phyloP scores from a whole-genome alignment of 2,113 vertebrate species.

The Dicerorhinus sumatrensis region DNA sequence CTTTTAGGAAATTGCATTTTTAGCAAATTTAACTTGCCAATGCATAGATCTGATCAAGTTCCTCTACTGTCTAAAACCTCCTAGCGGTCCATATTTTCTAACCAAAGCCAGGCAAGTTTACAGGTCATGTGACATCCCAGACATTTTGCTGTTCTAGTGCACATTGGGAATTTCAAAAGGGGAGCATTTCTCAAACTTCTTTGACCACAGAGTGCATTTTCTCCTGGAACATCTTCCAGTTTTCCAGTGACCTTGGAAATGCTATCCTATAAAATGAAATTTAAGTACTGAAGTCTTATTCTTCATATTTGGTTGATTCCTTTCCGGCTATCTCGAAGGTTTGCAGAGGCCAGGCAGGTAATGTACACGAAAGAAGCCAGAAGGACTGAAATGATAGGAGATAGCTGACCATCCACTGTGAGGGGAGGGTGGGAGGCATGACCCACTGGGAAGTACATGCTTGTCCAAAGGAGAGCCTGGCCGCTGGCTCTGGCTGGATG shows the following conservation, averaged over 20 bases:
- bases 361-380: not conserved
- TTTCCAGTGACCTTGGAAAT: not conserved
- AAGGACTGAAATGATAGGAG: not conserved
- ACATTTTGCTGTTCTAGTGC: not conserved
- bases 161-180: not conserved
- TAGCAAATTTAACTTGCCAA: not conserved
- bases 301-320: not conserved
- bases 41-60: not conserved
- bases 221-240: not conserved
- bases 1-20: not conserved
- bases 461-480: not conserved
- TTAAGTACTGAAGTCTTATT: not conserved
- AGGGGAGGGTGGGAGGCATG: rapidly evolving
- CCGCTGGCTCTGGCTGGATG: not conserved
- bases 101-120: not conserved
- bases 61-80: not conserved
- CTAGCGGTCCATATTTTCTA: not conserved
- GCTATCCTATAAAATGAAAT: not conserved
- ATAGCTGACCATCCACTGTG: not conserved
- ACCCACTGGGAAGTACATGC: not conserved
- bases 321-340: not conserved
- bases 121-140: not conserved
- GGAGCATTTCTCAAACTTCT: not conserved
- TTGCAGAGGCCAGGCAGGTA: not conserved
- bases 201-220: not conserved